These are phyloP conservation scores for Enteromius radiatus DNA, from an alignment of 2,797 vertebrate genomes.

Conservation along the genomic window DNA sequence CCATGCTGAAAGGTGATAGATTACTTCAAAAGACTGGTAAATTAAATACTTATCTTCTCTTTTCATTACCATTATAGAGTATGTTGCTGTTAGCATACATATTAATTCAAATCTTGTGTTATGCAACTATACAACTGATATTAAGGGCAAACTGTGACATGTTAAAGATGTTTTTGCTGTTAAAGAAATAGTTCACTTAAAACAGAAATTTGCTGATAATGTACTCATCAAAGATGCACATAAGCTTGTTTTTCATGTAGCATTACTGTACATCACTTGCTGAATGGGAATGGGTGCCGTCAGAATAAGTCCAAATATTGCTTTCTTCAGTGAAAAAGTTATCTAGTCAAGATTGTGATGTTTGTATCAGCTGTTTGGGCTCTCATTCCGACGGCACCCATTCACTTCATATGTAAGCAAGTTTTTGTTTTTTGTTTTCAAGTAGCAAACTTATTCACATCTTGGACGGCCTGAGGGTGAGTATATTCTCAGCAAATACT, in stretches of 20 bases:
- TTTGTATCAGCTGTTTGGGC: not conserved
- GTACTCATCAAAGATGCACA: not conserved
- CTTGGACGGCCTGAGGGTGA: not conserved
- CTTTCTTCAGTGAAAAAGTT: not conserved
- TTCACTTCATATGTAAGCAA: not conserved
- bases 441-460: not conserved
- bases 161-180: slow-evolving; percentile 58
- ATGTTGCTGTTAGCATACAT: slow-evolving; percentile 14
- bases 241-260: not conserved
- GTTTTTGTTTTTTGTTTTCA: not conserved
- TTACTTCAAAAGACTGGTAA: slow-evolving; percentile 66
- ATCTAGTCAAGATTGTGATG: not conserved
- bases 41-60: slow-evolving; percentile 63
- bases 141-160: not conserved
- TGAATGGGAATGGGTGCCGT: not conserved
- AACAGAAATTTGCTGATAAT: not conserved
- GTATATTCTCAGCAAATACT: not conserved
- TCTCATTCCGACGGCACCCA: not conserved
- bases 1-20: slow-evolving; percentile 65
- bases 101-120: not conserved
- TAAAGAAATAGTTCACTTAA: not conserved
- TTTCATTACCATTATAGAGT: slow-evolving; percentile 43
- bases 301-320: not conserved
- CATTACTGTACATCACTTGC: not conserved
- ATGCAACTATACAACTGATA: not conserved